Evolutionary conservation across 1,140 invertebrate genomes (phyloP).

Genomic region (Calycopis cecrops): DNA sequence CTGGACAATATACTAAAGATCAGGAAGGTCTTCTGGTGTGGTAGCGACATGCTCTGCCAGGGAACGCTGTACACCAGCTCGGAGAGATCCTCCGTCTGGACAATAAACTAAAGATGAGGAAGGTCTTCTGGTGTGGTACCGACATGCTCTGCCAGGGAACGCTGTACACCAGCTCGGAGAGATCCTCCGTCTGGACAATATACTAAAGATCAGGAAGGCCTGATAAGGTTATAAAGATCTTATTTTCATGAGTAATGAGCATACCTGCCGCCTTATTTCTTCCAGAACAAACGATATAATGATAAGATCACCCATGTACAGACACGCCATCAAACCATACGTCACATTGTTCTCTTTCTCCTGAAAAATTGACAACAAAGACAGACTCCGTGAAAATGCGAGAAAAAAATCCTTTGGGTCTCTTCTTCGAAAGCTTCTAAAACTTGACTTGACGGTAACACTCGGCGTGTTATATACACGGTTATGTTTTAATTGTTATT

Average conservation of each 20-base stretch:
- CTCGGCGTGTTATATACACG: too few species aligned
- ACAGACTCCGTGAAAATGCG: not conserved
- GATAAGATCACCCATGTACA: constrained; percentile 27
- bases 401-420: too few species aligned
- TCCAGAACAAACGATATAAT: constrained; percentile 27
- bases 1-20: constrained; percentile 11
- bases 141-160: too few species aligned
- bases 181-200: too few species aligned
- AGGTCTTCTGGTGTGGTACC: too few species aligned
- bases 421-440: too few species aligned
- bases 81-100: constrained; percentile 24
- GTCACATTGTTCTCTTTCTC: constrained; percentile 20
- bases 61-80: constrained; percentile 22
- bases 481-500: not conserved
- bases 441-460: too few species aligned
- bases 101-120: not conserved
- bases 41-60: constrained; percentile 31
- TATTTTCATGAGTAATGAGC: not conserved
- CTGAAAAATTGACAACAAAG: constrained; percentile 16
- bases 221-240: too few species aligned
- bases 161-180: too few species aligned
- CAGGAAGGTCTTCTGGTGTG: too few species aligned
- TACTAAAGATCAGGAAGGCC: not conserved
- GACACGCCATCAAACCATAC: constrained; percentile 24
- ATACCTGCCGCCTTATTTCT: constrained; percentile 27